Evolutionary conservation across 2,113 vertebrate species (phyloP).

Genomic region (Carassius gibelio): DNA sequence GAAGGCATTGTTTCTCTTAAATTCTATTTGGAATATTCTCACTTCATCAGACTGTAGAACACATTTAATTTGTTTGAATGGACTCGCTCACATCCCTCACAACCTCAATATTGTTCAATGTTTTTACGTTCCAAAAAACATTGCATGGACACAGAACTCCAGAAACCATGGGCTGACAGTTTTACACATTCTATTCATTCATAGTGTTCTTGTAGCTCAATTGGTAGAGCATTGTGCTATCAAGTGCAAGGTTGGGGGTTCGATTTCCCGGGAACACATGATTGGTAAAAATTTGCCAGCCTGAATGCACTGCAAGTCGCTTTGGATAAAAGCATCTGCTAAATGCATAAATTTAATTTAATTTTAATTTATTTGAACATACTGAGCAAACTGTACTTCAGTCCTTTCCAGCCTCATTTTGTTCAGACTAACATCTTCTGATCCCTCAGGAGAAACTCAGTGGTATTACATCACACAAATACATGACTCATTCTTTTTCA

Average conservation of each 20-base stretch:
- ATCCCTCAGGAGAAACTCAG: background rate
- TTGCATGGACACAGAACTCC: background rate
- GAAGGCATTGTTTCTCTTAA: background rate
- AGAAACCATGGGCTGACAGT: background rate
- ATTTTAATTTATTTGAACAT: no score
- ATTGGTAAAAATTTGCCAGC: no score
- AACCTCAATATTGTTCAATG: no score
- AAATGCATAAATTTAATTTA: no score
- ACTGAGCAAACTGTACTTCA: background rate
- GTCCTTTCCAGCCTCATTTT: background rate
- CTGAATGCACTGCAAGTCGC: no score
- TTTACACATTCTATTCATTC: background rate
- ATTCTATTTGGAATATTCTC: background rate
- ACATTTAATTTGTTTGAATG: background rate
- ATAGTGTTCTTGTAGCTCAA: no score
- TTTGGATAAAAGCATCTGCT: no score
- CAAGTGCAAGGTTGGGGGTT: no score
- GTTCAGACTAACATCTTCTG: background rate
- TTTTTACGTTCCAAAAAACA: background rate
- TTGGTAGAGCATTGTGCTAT: no score
- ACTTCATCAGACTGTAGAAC: background rate
- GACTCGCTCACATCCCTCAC: no score
- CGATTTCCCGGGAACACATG: no score
- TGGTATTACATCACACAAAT: conserved; percentile 1
- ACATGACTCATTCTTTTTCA: background rate